Evolutionary conservation across 2,888 invertebrate species (phyloP), one percentile per base, ranked within the genome.

Genomic region (Diabrotica balteata): DNA sequence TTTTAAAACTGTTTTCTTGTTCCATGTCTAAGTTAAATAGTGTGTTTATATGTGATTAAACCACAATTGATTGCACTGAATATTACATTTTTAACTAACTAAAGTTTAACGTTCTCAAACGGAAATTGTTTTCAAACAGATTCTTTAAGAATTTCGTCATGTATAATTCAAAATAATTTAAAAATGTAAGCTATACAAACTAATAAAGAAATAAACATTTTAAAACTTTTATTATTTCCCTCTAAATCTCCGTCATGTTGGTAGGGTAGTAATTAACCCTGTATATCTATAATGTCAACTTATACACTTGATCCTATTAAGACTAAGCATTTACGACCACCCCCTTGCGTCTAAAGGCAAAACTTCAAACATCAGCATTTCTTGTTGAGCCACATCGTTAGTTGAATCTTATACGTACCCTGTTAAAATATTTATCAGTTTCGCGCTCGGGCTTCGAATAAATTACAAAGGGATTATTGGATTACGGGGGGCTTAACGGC

Each of bases 251-350:
- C 90, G 91, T 90, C 90, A 91, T 90, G 90, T 90, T 90, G 91
- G 90, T 90, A 90, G 90, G 91, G 90, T 90, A 90, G 90, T 91
- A 91, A 91, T 90, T 90, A 90, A 91, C 90, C 91, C 90, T 90
- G 90, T 90, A 90, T 64, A 69, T 71, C 43, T 55, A 7, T 7
- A 55, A 10, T 43, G 43, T 7, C 42, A 43, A 54, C 43, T 11
- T 11, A 44, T 42, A 10, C 10, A 43, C 44, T 55, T 55, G 43
- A 55, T 55, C 55, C 44, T 44, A 57, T 57, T 57, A 57, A 57
- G 45, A n/a, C 43, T 8, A 45, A 11, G 32, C 7, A 6, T 7
- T n/a, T 9, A 5, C 11, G 7, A 8, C 55, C 2, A 8, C 49
- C 62, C 52, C 42, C 42, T 22, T 32, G 49, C 49, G 10, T 50